Percentiles rank a stretch among this genome's conserved stretches.
phyloP scores from a whole-genome alignment of 1,140 invertebrate genomes.

The Ptiloglossa arizonensis region DNA sequence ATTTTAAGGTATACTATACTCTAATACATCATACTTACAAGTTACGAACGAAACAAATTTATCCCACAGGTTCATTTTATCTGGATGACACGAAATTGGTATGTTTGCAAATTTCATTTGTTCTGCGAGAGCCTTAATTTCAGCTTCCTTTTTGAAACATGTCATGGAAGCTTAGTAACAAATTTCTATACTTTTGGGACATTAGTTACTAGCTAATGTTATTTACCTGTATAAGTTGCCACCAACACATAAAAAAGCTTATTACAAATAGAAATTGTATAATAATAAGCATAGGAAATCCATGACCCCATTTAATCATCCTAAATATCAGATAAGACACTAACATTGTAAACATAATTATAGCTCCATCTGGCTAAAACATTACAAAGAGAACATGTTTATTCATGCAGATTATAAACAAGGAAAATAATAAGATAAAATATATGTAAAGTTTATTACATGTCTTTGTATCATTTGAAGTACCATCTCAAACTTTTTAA shows the following conservation, averaged over 20 bases:
- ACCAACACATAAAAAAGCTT: conserved; percentile 72
- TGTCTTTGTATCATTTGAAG: conserved; percentile 37
- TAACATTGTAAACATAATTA: conserved; percentile 40
- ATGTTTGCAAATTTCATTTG: conserved; percentile 59
- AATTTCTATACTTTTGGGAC: background rate
- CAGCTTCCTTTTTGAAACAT: conserved; percentile 63
- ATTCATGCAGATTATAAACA: background rate
- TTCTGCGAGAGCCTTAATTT: conserved; percentile 64
- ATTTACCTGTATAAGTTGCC: conserved; percentile 69
- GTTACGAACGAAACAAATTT: conserved; percentile 28
- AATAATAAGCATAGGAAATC: conserved; percentile 53
- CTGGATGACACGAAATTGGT: conserved; percentile 65
- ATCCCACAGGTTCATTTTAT: conserved; percentile 61
- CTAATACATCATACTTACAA: conserved; percentile 26
- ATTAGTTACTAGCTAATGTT: conserved; percentile 1
- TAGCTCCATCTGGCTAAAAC: conserved; percentile 64
- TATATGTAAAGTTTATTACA: conserved; percentile 55
- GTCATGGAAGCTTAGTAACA: background rate
- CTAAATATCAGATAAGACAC: conserved; percentile 46
- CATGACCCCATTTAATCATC: conserved; percentile 50
- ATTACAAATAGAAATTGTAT: conserved; percentile 58
- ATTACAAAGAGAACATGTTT: conserved; percentile 27
- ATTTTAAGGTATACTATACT: background rate
- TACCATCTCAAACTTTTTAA: background rate
- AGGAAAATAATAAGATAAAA: background rate